Base-by-base conservation (phyloP, 92 coral and sea anemone species). In the Nematostella vectensis region DNA sequence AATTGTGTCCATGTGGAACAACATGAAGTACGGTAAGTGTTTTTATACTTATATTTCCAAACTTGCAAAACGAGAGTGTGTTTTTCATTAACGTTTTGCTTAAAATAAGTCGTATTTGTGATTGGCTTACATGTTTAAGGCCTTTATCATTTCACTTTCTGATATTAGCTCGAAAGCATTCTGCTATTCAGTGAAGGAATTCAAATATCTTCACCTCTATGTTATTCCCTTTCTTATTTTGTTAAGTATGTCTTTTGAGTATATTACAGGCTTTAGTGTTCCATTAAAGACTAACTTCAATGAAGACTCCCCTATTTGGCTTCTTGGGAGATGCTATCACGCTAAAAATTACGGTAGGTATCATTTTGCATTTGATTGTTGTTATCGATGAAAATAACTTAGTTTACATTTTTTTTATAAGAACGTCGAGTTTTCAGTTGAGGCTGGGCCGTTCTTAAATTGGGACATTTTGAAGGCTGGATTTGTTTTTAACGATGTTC, bases 281-380 rank as follows among this genome's bases (percentile, higher is more conserved):
- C 88, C 91, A 38, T 70, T 83, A 1, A 91, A 77, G 37, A 57
- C 96, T 26, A 64, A 81, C 17, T 91, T 91, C 31, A 75, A 63
- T 65, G 93, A 81, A 51, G 93, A 91, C 21, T 78, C 94, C 2
- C 98, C 98, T 18, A 88, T 82, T 38, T 91, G 98, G 98, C 72
- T 91, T 9, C 82, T 91, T 4, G 98, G 98, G 25, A 67, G 81
- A 16, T 91, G 91, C 45, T 91, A 91, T 54, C 94, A 77, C 62
- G 79, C 84, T 17, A 83, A 83, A 43, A 85, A 74, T 51, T 84
- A 82, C 68, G 91, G 98, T 91, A 29, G 63, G 72, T 29, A 4
- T 4, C 18, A 6, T 9, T 4, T 4, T 6, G 9, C 10, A 20
- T 6, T 8, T 9, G 19, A 47, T 8, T 36, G 9, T 36, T 15